Evolutionary conservation across 2,888 invertebrate genomes (phyloP).

Genomic region (Conops quadrifasciatus): DNA sequence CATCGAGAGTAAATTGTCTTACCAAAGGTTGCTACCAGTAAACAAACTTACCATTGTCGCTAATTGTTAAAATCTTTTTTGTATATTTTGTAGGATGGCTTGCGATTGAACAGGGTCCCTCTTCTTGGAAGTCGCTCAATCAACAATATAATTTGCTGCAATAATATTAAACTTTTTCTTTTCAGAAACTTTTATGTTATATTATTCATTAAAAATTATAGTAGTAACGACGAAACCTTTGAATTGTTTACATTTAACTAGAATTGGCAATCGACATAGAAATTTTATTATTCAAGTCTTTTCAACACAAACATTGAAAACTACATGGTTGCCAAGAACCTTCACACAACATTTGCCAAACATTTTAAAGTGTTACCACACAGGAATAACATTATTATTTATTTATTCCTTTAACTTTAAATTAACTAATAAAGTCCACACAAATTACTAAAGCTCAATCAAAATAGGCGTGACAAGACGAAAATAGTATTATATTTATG

Average conservation of each 20-base stretch:
- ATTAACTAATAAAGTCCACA: no score
- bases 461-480: no score
- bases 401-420: no score
- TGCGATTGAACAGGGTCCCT: slow-evolving; percentile 4
- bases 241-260: slow-evolving; percentile 34
- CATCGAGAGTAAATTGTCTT: background rate
- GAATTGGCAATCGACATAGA: slow-evolving; percentile 26
- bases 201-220: slow-evolving; percentile 26
- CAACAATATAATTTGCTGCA: background rate
- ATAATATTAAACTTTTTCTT: slow-evolving; percentile 7
- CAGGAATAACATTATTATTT: no score
- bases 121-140: slow-evolving; percentile 4
- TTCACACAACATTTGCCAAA: slow-evolving; percentile 33
- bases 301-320: slow-evolving; percentile 24
- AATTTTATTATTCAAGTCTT: slow-evolving; percentile 31
- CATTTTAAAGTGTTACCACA: slow-evolving; percentile 28
- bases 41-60: slow-evolving; percentile 29
- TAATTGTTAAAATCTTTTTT: slow-evolving; percentile 6
- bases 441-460: no score
- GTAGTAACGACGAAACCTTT: background rate
- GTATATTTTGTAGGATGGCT: slow-evolving; percentile 12
- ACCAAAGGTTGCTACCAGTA: background rate
- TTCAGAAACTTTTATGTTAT: slow-evolving; percentile 17
- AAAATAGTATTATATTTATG: no score
- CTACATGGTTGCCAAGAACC: slow-evolving; percentile 10